Evolutionary conservation across 2,888 invertebrate genomes (phyloP), one percentile per base, ranked within the genome.

Genomic region (Dasysyrphus tricinctus): DNA sequence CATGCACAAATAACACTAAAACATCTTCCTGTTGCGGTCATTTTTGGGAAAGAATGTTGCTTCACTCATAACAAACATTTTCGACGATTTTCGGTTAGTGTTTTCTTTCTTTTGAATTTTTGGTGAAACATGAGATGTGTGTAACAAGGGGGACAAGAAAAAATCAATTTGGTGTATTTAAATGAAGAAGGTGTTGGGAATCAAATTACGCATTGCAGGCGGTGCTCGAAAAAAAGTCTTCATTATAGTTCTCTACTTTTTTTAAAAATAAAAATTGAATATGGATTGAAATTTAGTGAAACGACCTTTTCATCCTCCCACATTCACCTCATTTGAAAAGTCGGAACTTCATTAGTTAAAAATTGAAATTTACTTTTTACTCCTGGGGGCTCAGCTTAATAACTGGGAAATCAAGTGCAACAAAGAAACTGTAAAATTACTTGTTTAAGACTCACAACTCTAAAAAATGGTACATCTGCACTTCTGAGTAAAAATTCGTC

Each of bases 101-200:
- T 34, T 54, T 69, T 24, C 5, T 37, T 67, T 70, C 39, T 49
- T 42, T 67, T 16, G 0, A 44, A n/a, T 47, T 72, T 42, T 65
- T 54, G 37, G 12, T 82, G 81, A 79, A 86, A 81, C 74, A 51
- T 78, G 78, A 86, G 74, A 78, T 56, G 77, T 57, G 77, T 57
- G 3, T 14, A 12, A 29, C 4, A 16, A n/a, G 65, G 56, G n/a
- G 54, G 72, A 6, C 29, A 37, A 65, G 65, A 69, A 51, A 42
- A 69, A 51, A 42, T 39, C 24, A 61, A 39, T 7, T 39, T 4
- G n/a, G 42, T 54, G 61, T 59, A n/a, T 74, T 49, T 42, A 56
- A 73, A 85, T 44, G 77, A 74, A 73, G 51, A 80, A 82, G 78
- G 86, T 81, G 82, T 82, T 81, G 79, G 75, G 78, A 82, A 72